phyloP scores from a whole-genome alignment of 1,140 invertebrate species.

The Hestina assimilis region DNA sequence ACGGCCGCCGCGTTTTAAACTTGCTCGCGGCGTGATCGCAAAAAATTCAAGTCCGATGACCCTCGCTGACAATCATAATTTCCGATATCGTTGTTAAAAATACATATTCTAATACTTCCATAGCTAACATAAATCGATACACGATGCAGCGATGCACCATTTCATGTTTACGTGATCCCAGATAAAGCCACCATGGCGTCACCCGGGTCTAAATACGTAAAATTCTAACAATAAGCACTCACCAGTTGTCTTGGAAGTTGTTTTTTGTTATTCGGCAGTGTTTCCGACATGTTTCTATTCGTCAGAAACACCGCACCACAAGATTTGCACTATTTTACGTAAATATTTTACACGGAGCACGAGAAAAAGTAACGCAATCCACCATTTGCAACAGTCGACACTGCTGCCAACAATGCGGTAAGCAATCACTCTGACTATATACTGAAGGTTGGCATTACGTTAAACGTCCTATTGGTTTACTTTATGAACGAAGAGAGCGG shows the following conservation, averaged over 20 bases:
- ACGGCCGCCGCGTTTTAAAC: conserved; percentile 77
- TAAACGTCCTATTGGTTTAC: conserved; percentile 63
- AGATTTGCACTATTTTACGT: conserved; percentile 78
- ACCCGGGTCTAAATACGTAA: conserved; percentile 77
- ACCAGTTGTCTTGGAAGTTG: conserved; percentile 77
- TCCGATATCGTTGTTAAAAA: conserved; percentile 34
- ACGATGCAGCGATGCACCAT: conserved; percentile 78
- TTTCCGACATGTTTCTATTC: conserved; percentile 77
- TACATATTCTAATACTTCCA: conserved; percentile 41
- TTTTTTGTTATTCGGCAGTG: conserved; percentile 76
- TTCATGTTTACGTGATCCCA: conserved; percentile 79
- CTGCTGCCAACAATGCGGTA: conserved; percentile 67
- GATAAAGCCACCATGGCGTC: conserved; percentile 80
- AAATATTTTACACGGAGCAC: conserved; percentile 78
- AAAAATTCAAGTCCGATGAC: conserved; percentile 66
- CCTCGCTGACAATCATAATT: conserved; percentile 47
- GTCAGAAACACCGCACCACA: conserved; percentile 73
- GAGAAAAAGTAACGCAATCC: conserved; percentile 78
- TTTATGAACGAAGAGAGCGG: conserved; percentile 49
- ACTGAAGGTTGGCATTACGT: conserved; percentile 55
- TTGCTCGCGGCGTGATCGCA: conserved; percentile 67
- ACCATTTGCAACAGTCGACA: conserved; percentile 77
- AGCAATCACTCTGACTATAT: conserved; percentile 62
- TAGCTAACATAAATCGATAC: conserved; percentile 71
- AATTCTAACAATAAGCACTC: conserved; percentile 74